A percentile compares a stretch with the other conserved stretches of the same genome.
These are phyloP conservation scores for Luperina testacea DNA, from an alignment of 2,888 invertebrate species.

Conservation along the genomic window DNA sequence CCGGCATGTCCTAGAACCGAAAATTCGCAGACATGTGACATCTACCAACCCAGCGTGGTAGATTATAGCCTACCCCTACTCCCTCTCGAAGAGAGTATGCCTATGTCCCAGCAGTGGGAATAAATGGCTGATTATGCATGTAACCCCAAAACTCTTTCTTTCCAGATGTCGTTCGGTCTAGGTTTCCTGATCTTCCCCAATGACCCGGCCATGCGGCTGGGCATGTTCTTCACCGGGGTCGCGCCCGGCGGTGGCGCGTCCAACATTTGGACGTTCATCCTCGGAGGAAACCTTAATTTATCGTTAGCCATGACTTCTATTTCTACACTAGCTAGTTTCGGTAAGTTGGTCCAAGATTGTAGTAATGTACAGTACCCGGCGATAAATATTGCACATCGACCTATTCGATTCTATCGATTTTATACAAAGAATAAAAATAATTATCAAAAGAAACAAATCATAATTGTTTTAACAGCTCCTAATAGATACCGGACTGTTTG, in stretches of 20 bases:
- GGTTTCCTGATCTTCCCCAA: constrained; percentile 93
- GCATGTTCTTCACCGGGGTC: constrained; percentile 97
- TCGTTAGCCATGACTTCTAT: constrained; percentile 98
- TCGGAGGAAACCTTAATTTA: constrained; percentile 97
- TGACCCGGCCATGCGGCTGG: constrained; percentile 92
- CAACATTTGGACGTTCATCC: constrained; percentile 98
- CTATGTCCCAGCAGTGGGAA: not conserved
- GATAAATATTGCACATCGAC: too few species aligned
- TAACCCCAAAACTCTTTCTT: not conserved
- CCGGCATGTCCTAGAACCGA: not conserved
- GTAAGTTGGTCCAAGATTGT: constrained; percentile 78
- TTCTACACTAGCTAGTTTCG: constrained; percentile 96
- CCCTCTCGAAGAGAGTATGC: not conserved
- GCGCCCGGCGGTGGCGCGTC: constrained; percentile 98
- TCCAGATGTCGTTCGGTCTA: constrained; percentile 93
- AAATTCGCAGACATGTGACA: not conserved
- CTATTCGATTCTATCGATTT: too few species aligned
- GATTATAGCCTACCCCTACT: too few species aligned
- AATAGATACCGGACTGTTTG: too few species aligned
- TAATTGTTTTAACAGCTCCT: too few species aligned
- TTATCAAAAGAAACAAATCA: too few species aligned
- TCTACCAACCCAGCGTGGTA: not conserved
- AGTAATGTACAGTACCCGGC: too few species aligned
- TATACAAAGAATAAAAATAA: too few species aligned
- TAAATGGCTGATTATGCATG: not conserved